These are phyloP conservation scores for Phoxinus phoxinus DNA, from an alignment of 2,113 vertebrate species.

Conservation along the genomic window DNA sequence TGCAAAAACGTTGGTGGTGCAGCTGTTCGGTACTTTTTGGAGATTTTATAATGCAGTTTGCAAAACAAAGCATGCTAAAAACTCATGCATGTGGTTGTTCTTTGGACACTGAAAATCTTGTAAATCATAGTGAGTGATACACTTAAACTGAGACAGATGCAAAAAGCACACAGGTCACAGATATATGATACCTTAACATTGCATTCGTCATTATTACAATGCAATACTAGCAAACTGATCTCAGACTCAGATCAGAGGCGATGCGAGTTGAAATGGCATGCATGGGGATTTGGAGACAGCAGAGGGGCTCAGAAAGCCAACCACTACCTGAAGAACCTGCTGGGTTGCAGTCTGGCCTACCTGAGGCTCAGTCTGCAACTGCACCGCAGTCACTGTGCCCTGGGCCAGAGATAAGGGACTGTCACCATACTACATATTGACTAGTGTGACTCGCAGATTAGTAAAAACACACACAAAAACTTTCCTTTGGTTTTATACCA, in stretches of 20 bases:
- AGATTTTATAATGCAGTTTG: neutral
- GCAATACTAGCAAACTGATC: neutral
- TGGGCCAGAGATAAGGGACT: constrained; percentile 87
- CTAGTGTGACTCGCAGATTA: neutral
- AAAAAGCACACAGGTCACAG: neutral
- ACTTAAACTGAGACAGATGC: constrained; percentile 7
- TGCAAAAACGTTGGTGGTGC: constrained; percentile 1
- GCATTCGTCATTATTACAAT: neutral
- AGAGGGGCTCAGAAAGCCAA: constrained; percentile 80
- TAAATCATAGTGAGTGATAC: neutral
- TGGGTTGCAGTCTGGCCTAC: constrained; percentile 97
- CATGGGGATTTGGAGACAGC: constrained; percentile 47
- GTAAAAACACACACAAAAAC: neutral
- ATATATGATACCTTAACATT: neutral
- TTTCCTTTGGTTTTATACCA: neutral
- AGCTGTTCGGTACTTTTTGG: neutral
- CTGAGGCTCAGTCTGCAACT: constrained; percentile 97
- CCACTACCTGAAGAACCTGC: constrained; percentile 99
- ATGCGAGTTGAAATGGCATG: constrained; percentile 43
- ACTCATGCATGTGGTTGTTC: neutral
- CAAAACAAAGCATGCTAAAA: constrained; percentile 21
- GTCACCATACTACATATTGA: constrained; percentile 66
- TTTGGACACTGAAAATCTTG: neutral
- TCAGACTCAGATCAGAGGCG: constrained; percentile 21
- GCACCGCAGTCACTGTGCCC: constrained; percentile 98